Conservation (phyloP, 2,888 invertebrate genomes). For the Boloria euphrosyne region DNA sequence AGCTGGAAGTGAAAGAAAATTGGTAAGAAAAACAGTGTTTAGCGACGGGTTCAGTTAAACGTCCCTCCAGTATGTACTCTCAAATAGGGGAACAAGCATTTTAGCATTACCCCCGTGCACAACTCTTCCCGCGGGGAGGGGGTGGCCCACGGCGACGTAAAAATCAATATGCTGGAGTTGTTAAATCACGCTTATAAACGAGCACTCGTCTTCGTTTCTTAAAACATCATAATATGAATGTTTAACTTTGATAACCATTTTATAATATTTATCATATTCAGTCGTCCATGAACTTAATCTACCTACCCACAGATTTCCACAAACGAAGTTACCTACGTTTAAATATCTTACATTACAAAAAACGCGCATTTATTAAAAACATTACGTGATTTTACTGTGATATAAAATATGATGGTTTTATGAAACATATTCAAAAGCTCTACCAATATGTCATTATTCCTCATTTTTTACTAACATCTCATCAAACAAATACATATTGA, state of each 20-base stretch:
- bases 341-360: background rate
- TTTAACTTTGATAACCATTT: conserved; percentile 55
- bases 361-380: too few species aligned
- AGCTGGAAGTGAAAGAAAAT: conserved; percentile 57
- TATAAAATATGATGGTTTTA: too few species aligned
- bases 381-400: too few species aligned
- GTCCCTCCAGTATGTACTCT: conserved; percentile 81
- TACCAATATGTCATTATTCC: too few species aligned
- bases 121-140: conserved; percentile 81
- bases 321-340: background rate
- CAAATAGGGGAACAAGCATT: conserved; percentile 83
- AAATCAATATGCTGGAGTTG: conserved; percentile 87
- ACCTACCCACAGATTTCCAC: background rate
- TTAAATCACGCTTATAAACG: conserved; percentile 88
- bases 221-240: conserved; percentile 69
- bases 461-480: too few species aligned
- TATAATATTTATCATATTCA: conserved; percentile 8
- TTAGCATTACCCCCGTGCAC: conserved; percentile 83
- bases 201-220: conserved; percentile 83
- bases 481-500: too few species aligned
- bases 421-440: too few species aligned
- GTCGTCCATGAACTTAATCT: background rate
- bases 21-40: conserved; percentile 55
- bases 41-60: conserved; percentile 57
- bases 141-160: conserved; percentile 82